Evolutionary conservation across 2,888 invertebrate genomes (phyloP).

Genomic region (Callinectes sapidus): DNA sequence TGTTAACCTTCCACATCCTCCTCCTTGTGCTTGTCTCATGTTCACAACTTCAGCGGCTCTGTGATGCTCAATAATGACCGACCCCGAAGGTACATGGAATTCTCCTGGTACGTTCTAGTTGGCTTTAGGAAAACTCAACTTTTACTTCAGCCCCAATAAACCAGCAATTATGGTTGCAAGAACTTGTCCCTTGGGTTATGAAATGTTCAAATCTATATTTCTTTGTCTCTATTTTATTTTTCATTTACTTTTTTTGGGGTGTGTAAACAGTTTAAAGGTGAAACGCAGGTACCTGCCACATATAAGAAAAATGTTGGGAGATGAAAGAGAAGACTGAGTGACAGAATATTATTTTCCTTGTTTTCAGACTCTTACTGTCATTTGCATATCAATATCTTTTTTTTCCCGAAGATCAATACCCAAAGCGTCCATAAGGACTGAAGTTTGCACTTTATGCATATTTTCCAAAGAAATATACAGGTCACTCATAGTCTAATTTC

Average conservation of each 20-base stretch:
- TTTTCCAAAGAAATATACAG: neutral
- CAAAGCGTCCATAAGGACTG: neutral
- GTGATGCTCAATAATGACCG: conserved; percentile 3
- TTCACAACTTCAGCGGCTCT: neutral
- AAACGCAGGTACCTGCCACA: neutral
- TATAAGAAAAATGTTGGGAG: neutral
- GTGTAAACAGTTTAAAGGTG: neutral
- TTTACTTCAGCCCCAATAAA: neutral
- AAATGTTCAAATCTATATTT: neutral
- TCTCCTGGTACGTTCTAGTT: neutral
- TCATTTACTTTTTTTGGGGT: neutral
- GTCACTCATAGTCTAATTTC: neutral
- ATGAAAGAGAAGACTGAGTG: neutral
- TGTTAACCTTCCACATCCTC: conserved; percentile 24
- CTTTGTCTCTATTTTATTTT: too few species aligned
- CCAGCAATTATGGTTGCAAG: neutral
- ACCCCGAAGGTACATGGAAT: neutral
- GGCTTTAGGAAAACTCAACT: neutral
- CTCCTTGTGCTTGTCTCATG: neutral
- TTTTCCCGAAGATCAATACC: neutral
- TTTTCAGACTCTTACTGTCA: neutral
- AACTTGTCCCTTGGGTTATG: neutral
- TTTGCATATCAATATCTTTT: neutral
- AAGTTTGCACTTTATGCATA: neutral
- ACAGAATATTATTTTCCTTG: neutral